Percentiles rank a stretch among this genome's conserved stretches.
Conservation (phyloP, 2,113 vertebrate genomes). For the Neolamprologus sp. region DNA sequence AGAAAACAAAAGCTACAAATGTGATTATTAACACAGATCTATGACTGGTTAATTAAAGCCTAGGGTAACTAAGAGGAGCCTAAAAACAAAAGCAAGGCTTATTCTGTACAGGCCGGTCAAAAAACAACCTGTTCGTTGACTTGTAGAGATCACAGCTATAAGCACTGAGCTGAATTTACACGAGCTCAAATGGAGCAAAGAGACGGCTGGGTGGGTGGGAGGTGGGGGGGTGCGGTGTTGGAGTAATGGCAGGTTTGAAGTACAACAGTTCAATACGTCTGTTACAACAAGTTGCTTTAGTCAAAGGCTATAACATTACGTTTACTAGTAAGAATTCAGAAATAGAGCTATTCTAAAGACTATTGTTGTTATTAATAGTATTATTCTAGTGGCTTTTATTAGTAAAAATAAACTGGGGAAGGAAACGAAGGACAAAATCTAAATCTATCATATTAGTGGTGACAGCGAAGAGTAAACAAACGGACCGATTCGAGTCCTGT, state of each 20-base stretch:
- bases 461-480: slow-evolving; percentile 39
- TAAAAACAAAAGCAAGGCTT: background rate
- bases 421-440: slow-evolving; percentile 18
- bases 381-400: slow-evolving; percentile 11
- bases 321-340: background rate
- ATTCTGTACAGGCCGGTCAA: background rate
- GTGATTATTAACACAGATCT: background rate
- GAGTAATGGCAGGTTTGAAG: slow-evolving; percentile 57
- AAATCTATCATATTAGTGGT: slow-evolving; percentile 34
- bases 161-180: slow-evolving; percentile 23
- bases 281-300: slow-evolving; percentile 52
- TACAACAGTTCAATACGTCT: slow-evolving; percentile 57
- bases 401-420: slow-evolving; percentile 17
- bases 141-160: slow-evolving; percentile 7
- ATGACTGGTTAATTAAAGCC: background rate
- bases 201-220: background rate
- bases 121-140: slow-evolving; percentile 16
- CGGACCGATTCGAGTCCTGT: slow-evolving; percentile 26
- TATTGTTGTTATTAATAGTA: background rate
- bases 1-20: background rate
- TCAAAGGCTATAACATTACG: slow-evolving; percentile 25
- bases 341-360: slow-evolving; percentile 2
- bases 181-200: slow-evolving; percentile 28
- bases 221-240: background rate
- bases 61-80: background rate